phyloP scores from a whole-genome alignment of 2,113 vertebrate genomes.

The human region GRCh38 chr7:137009501-137010000 shows the following conservation, averaged over 20 bases:
- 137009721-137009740: background rate
- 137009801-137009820: background rate
- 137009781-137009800: background rate
- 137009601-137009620: background rate
- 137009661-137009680: background rate
- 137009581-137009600: background rate
- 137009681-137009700: background rate
- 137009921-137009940: background rate
- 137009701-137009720: background rate
- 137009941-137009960: background rate
- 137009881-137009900: background rate
- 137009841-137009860: background rate
- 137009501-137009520: background rate
- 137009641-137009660: background rate
- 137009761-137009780: background rate
- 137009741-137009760: background rate
- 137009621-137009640: background rate
- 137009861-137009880: background rate
- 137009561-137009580: background rate
- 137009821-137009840: background rate
- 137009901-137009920: background rate
- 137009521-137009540: background rate
- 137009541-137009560: background rate
- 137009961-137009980: background rate
- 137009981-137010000: background rate